Conservation (phyloP, 2,888 invertebrate genomes). For the Melieria omissa region DNA sequence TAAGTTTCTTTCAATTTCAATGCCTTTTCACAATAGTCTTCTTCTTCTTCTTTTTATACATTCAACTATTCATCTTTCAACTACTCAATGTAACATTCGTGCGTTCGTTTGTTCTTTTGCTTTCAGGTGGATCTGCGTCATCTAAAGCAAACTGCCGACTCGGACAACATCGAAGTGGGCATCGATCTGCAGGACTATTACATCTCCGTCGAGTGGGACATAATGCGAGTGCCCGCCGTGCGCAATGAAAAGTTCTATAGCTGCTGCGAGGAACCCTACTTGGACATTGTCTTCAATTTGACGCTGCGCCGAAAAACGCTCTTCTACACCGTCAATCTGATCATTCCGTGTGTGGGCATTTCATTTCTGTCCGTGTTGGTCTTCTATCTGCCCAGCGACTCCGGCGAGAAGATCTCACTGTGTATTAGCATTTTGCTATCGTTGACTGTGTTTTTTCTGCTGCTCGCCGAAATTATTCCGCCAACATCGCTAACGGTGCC, state of each 20-base stretch:
- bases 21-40: background rate
- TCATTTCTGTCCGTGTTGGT: conserved; percentile 96
- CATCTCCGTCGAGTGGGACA: conserved; percentile 99
- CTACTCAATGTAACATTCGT: no score
- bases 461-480: conserved; percentile 93
- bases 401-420: conserved; percentile 96
- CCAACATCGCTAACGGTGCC: conserved; percentile 94
- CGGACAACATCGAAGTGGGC: conserved; percentile 88
- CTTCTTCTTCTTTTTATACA: background rate
- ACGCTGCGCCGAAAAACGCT: conserved; percentile 93
- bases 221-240: conserved; percentile 90
- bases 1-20: no score
- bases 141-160: conserved; percentile 86
- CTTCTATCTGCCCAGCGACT: conserved; percentile 97
- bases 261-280: conserved; percentile 96
- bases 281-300: conserved; percentile 97
- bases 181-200: conserved; percentile 94
- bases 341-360: conserved; percentile 97
- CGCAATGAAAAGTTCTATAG: conserved; percentile 94
- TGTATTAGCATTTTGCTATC: conserved; percentile 94
- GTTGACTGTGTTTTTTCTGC: conserved; percentile 92
- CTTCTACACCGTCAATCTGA: conserved; percentile 97
- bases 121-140: conserved; percentile 88
- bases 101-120: background rate
- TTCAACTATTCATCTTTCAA: background rate